These are phyloP conservation scores for Rhadina sibilatrix DNA, from an alignment of 2,113 vertebrate species.

Conservation along the genomic window DNA sequence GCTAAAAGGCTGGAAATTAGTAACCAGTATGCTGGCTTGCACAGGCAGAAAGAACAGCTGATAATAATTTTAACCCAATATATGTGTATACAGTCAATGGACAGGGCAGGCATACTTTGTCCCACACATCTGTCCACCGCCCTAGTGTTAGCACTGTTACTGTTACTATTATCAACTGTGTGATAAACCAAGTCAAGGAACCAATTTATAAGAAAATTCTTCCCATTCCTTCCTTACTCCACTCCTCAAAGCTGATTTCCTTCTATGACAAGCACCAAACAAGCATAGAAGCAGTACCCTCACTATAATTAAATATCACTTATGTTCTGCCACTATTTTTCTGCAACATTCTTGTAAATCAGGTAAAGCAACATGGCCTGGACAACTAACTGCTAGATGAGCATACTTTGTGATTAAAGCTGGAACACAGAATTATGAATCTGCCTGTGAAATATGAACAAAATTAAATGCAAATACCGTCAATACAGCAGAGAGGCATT, in stretches of 20 bases:
- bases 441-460: background rate
- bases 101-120: background rate
- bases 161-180: background rate
- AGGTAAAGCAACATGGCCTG: background rate
- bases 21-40: background rate
- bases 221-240: background rate
- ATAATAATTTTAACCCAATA: background rate
- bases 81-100: background rate
- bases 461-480: background rate
- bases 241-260: background rate
- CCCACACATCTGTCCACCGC: background rate
- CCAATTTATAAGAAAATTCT: background rate
- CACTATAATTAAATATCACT: background rate
- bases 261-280: background rate
- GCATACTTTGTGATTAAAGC: background rate
- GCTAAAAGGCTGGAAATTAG: background rate
- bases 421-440: background rate
- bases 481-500: background rate
- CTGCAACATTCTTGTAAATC: background rate
- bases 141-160: background rate
- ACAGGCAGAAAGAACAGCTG: background rate
- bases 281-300: accelerated
- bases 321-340: background rate
- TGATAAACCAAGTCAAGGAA: background rate
- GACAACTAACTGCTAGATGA: background rate